Conservation (phyloP, 2,797 vertebrate genomes). For the Phrynocephalus vlangalii region DNA sequence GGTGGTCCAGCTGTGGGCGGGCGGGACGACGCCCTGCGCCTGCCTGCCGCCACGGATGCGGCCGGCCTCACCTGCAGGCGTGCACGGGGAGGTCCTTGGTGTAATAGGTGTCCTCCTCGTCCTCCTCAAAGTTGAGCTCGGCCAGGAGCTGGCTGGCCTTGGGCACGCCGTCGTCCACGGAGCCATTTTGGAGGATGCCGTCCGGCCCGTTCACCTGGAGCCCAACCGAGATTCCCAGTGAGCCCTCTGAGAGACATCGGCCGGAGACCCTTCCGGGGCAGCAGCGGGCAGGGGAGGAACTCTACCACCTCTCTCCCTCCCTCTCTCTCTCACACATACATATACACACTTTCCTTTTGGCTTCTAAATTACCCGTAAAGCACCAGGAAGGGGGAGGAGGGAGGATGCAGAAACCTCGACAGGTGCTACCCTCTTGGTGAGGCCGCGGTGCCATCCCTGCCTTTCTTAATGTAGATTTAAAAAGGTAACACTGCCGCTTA, state of each 20-base stretch:
- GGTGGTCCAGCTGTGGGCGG: not conserved
- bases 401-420: not conserved
- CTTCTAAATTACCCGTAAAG: not conserved
- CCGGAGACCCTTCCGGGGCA: too few relatives aligned
- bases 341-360: too few relatives aligned
- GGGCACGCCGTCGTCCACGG: slow-evolving; percentile 84
- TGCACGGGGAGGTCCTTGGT: slow-evolving; percentile 96
- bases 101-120: slow-evolving; percentile 94
- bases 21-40: too few relatives aligned
- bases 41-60: too few relatives aligned
- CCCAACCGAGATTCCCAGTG: not conserved
- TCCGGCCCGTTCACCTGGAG: slow-evolving; percentile 89
- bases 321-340: too few relatives aligned
- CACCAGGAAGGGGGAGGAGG: not conserved
- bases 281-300: too few relatives aligned
- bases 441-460: not conserved
- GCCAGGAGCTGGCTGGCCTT: slow-evolving; percentile 92
- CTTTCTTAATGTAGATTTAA: not conserved
- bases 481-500: too few relatives aligned
- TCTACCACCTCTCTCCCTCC: too few relatives aligned
- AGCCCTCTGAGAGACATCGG: too few relatives aligned
- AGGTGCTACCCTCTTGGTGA: not conserved
- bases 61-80: slow-evolving; percentile 88
- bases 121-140: slow-evolving; percentile 94
- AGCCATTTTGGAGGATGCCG: slow-evolving; percentile 90